Evolutionary conservation across 1,140 invertebrate genomes (phyloP).

Genomic region (Latrodectus geometricus): DNA sequence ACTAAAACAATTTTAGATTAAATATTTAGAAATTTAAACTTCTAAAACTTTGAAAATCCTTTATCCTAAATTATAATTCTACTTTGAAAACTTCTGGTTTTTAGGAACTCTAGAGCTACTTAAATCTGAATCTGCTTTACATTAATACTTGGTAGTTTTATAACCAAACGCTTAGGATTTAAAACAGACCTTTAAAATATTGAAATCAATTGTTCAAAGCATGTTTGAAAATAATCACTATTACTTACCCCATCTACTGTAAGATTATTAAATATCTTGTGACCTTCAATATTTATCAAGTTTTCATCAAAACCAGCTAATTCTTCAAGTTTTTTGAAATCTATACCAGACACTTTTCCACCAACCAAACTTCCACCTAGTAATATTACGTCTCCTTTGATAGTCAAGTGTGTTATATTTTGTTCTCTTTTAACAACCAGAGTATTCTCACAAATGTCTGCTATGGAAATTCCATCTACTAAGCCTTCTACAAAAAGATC

Average conservation of each 20-base stretch:
- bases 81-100: too few species aligned
- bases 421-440: slow-evolving; percentile 8
- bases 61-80: too few species aligned
- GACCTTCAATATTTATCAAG: background rate
- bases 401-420: slow-evolving; percentile 16
- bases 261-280: slow-evolving; percentile 46
- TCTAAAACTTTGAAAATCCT: too few species aligned
- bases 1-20: too few species aligned
- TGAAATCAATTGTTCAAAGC: too few species aligned
- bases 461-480: slow-evolving; percentile 47
- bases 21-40: too few species aligned
- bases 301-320: slow-evolving; percentile 13
- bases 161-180: too few species aligned
- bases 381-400: slow-evolving; percentile 48
- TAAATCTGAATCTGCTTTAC: too few species aligned
- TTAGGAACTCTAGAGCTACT: too few species aligned
- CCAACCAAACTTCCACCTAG: slow-evolving; percentile 2
- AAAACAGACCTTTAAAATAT: too few species aligned
- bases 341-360: slow-evolving; percentile 38
- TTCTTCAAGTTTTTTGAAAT: slow-evolving; percentile 31
- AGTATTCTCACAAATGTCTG: slow-evolving; percentile 54
- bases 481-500: slow-evolving; percentile 43
- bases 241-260: slow-evolving; percentile 55
- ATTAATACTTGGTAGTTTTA: too few species aligned
- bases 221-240: too few species aligned